phyloP scores from a whole-genome alignment of 2,113 vertebrate species.

The Anhinga rufa region DNA sequence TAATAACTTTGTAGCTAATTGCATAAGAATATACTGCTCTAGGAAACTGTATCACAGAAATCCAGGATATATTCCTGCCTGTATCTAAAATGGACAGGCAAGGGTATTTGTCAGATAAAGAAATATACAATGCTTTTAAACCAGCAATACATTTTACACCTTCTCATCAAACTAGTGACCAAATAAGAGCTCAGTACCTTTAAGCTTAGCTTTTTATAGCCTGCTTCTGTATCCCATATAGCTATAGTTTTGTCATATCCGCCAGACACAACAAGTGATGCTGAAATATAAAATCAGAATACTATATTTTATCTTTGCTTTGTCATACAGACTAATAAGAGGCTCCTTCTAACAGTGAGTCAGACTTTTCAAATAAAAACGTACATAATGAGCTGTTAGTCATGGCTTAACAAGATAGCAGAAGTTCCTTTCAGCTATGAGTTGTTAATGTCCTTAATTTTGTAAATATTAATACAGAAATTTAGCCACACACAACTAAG shows the following conservation, averaged over 20 bases:
- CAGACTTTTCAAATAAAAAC: background rate
- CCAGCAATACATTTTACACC: background rate
- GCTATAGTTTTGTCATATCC: conserved; percentile 72
- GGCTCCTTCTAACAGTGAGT: background rate
- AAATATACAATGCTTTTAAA: background rate
- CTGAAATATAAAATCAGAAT: conserved; percentile 54
- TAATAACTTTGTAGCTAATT: background rate
- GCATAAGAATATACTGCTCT: background rate
- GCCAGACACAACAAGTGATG: conserved; percentile 71
- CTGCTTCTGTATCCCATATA: conserved; percentile 72
- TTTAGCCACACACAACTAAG: background rate
- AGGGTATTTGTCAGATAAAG: background rate
- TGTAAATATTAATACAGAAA: background rate
- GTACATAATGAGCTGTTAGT: background rate
- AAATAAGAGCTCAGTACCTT: conserved; percentile 65
- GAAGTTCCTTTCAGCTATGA: background rate
- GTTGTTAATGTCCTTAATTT: background rate
- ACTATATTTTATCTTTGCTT: background rate
- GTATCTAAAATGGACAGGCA: background rate
- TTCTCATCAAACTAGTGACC: background rate
- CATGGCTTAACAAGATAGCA: background rate
- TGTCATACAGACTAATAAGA: background rate
- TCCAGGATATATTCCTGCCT: background rate
- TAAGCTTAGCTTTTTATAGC: conserved; percentile 67
- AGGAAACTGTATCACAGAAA: background rate